Evolutionary conservation across 1,140 invertebrate genomes (phyloP), one percentile per base, ranked within the genome.

Genomic region (Ostrea denselamellosa): DNA sequence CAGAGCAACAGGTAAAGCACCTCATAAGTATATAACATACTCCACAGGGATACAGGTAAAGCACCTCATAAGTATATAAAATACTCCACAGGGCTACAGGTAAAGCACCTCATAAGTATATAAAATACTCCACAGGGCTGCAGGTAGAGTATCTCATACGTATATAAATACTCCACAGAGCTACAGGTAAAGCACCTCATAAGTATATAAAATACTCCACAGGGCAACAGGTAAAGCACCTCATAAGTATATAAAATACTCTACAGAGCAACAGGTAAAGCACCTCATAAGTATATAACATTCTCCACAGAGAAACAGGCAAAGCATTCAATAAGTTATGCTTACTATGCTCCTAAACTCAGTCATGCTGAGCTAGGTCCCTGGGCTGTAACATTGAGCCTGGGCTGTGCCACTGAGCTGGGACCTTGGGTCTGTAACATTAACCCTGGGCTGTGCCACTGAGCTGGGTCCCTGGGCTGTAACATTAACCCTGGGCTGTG

Each of bases 131-230:
- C 68, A 34, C 68, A 77, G 25, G 68, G 25, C 0, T 34, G 28
- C 12, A 77, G 68, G 68, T 77, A 34, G 8, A 7, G 3, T 3
- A 19, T 12, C 12, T 58, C 1, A 58, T 19, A 58, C 0, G 56
- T n/a, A n/a, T n/a, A 86, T 86, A 65, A 77, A 10, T 77, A 77
- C 68, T 14, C 68, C 68, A 34, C 68, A 77, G 25, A 25, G 25
- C 0, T 34, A 77, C 12, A 77, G 68, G 68, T 77, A 34, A 28
- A 7, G 3, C 12, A 19, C 3, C 12, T 58, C 1, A 58, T 19
- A 58, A 12, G 56, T n/a, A n/a, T n/a, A n/a, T n/a, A n/a, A n/a
- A 77, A 10, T 77, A 77, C 68, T 14, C 68, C 68, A 34, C 68
- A 77, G 25, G 68, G 25, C 0, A 77, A 77, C 12, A 77, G 68